Conservation (phyloP, 2,113 vertebrate genomes). For the Festucalex cinctus region DNA sequence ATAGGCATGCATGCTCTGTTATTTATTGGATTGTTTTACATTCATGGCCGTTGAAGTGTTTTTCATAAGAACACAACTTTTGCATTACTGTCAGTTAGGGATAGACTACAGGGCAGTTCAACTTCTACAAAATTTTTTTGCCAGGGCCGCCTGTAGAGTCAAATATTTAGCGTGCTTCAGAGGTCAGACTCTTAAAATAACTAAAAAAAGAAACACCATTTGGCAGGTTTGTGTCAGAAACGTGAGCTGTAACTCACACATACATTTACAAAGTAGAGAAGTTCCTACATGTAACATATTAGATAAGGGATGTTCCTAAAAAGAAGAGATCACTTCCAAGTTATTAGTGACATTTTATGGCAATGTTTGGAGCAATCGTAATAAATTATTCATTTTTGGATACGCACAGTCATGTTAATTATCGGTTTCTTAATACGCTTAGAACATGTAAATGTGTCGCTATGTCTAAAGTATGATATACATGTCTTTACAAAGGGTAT, state of each 20-base stretch:
- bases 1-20: not conserved
- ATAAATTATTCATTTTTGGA: not conserved
- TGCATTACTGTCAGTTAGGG: not conserved
- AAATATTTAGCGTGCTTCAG: not conserved
- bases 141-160: not conserved
- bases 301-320: too few relatives aligned
- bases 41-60: not conserved
- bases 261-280: too few relatives aligned
- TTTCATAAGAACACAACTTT: not conserved
- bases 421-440: not conserved
- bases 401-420: not conserved
- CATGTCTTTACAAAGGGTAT: not conserved
- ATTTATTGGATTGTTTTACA: not conserved
- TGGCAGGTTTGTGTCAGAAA: too few relatives aligned
- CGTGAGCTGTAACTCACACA: too few relatives aligned
- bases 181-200: not conserved
- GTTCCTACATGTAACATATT: too few relatives aligned
- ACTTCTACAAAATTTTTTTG: not conserved
- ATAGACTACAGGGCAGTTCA: too few relatives aligned
- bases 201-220: too few relatives aligned
- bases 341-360: too few relatives aligned
- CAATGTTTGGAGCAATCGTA: too few relatives aligned
- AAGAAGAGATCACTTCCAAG: too few relatives aligned
- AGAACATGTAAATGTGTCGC: not conserved
- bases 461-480: not conserved